Evolutionary conservation across 2,888 invertebrate species (phyloP), one percentile per base, ranked within the genome.

Genomic region (Nymphalis polychloros): DNA sequence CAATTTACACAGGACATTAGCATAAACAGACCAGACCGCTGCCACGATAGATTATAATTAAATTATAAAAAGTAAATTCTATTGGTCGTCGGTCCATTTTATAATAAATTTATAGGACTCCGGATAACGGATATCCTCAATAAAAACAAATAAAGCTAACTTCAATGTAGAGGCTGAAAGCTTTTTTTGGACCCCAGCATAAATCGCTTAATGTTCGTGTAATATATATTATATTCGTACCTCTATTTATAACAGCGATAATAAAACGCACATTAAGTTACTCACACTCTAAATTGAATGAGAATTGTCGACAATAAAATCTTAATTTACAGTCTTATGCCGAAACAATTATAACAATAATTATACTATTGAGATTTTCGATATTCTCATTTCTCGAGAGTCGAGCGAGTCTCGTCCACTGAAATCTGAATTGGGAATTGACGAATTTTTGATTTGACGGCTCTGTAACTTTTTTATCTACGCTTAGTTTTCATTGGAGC

Each of bases 51-150:
- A 77, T 27, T 73, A 69, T 84, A 88, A 86, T 85, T 83, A 70
- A 85, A 85, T 86, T 84, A 81, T 72, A 31, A 31, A 76, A 75
- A 60, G 35, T 63, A 63, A 72, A 77, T 76, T 79, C 75, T 19
- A 47, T 64, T 61, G 52, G 10, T 53, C 59, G 47, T 53, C 53
- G 49, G 31, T 49, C 48, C 41, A 63, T 60, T 50, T 20, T 31
- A 57, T 59, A 63, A 60, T 48, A 62, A n/a, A 48, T 48, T 16
- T 16, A 59, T 57, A 73, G 71, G 75, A 67, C 73, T 79, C 84
- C 86, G 87, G 86, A 88, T 83, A 83, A 79, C 85, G 89, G 90
- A 91, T 84, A 88, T 90, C 89, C 89, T 90, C 83, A 89, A 80
- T 89, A 82, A 78, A 78, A 77, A 63, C 69, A 73, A 72, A 72